Base-by-base conservation (phyloP, 2,113 vertebrate species). In the Lichenostomus cassidix region DNA sequence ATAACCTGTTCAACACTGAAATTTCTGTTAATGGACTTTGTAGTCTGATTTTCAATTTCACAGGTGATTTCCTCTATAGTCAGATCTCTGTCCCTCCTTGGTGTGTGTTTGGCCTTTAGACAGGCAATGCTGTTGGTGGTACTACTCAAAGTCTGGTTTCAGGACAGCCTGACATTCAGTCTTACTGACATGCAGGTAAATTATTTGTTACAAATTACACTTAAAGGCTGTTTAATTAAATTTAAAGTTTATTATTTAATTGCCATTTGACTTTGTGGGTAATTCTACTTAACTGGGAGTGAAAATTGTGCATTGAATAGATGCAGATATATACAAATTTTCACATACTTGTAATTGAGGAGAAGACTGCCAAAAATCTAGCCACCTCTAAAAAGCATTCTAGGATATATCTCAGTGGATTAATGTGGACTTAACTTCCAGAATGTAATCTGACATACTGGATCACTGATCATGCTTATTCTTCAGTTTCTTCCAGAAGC, bases 281-380 rank as follows among this genome's bases (percentile, higher is more conserved):
- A 82, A 42, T 64, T 92, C 33, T 53, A 22, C 13, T 69, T 62
- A 65, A 84, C 42, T 67, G 69, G 64, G 75, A 78, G 37, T 1
- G 2, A 39, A 58, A 46, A 52, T 15, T 1, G 23, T 1, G 23
- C 1, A 0, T 68, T 77, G 56, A 28, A 24, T 47, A 69, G 68
- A 33, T 73, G 39, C 2, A 41, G 21, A 7, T 41, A 11, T 27
- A 5, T 75, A 28, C 37, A 81, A 84, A 53, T 84, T 46, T 39
- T 53, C 65, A 70, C 31, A 18, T 37, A 53, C 28, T 67, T 74
- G 33, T 70, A 37, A 49, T 39, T 86, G 19, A 28, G 50, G 44
- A 83, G 75, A 83, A 70, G 83, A 69, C 31, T 69, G 41, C 41
- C 19, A 52, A n/a, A 89, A 77, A 77, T 62, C 41, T 62, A 9